phyloP scores from a whole-genome alignment of 2,113 vertebrate genomes.

The Hippocampus comes region DNA sequence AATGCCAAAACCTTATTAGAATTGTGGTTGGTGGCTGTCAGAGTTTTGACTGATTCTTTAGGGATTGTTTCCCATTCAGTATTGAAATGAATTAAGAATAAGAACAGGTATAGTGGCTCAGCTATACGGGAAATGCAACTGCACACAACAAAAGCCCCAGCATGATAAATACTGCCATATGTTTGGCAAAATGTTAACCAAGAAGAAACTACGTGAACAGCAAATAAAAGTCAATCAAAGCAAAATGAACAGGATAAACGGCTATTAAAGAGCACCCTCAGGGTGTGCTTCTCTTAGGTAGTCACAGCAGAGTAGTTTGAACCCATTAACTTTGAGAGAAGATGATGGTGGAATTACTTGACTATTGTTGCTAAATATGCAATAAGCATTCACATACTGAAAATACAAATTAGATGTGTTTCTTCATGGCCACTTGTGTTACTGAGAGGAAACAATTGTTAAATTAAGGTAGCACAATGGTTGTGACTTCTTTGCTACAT shows the following conservation, averaged over 20 bases:
- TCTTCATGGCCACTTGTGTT: no score
- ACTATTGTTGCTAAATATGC: no score
- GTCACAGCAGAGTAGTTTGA: not conserved
- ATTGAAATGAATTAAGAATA: no score
- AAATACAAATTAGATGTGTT: no score
- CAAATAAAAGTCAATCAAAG: not conserved
- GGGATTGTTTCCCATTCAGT: not conserved
- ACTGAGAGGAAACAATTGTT: no score
- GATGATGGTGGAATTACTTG: no score
- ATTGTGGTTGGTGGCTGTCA: no score
- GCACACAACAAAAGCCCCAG: conserved; percentile 15
- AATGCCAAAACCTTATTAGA: no score
- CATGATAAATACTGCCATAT: conserved; percentile 28
- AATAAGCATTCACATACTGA: no score
- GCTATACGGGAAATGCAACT: conserved; percentile 26
- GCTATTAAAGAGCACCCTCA: not conserved
- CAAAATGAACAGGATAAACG: not conserved
- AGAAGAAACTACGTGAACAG: not conserved
- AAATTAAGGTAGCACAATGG: no score
- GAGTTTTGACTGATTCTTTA: no score
- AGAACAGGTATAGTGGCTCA: not conserved
- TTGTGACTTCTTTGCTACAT: no score
- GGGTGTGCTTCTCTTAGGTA: not conserved
- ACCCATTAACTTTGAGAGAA: not conserved
- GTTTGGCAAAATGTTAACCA: conserved; percentile 3